Evolutionary conservation across 37 sponge, comb jelly and placozoan species (phyloP), one percentile per base, ranked within the genome.

Genomic region (Spongia lamella): DNA sequence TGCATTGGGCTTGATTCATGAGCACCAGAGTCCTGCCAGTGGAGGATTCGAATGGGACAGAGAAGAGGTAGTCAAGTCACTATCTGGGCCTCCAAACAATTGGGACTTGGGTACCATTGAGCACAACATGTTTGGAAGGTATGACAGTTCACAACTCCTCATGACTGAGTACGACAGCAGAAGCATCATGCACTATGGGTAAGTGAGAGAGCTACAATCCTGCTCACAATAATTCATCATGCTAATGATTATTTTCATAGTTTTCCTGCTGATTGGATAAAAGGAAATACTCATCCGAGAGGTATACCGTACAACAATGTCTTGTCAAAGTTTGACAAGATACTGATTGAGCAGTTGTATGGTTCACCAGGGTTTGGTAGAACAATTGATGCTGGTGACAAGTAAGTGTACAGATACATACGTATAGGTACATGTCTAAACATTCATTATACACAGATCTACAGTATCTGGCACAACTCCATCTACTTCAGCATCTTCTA

Each of bases 181-280:
- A 38, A 83, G 83, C 62, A 83, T 83, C 50, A 83, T 83, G 83
- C 83, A 83, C 69, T 83, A 83, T 38, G 31, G 62, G 83, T 83
- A 33, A n/a, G n/a, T n/a, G n/a, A n/a, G n/a, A n/a, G n/a, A n/a
- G n/a, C n/a, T n/a, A n/a, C n/a, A n/a, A n/a, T n/a, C n/a, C n/a
- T n/a, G n/a, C n/a, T n/a, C n/a, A n/a, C n/a, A n/a, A n/a, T n/a
- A n/a, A n/a, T n/a, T n/a, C n/a, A n/a, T n/a, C n/a, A n/a, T n/a
- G n/a, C n/a, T n/a, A n/a, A n/a, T n/a, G n/a, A n/a, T n/a, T n/a
- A n/a, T n/a, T n/a, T n/a, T n/a, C n/a, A n/a, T n/a, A 83, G 84
- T 33, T 83, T 83, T 34, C 84, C 84, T 62, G 77, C 76, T 17
- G 63, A 68, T 0, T 83, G 84, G 84, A 83, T 83, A 63, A 83